Evolutionary conservation across 1,140 invertebrate genomes (phyloP).

Genomic region (Lasioglossum baleicum): DNA sequence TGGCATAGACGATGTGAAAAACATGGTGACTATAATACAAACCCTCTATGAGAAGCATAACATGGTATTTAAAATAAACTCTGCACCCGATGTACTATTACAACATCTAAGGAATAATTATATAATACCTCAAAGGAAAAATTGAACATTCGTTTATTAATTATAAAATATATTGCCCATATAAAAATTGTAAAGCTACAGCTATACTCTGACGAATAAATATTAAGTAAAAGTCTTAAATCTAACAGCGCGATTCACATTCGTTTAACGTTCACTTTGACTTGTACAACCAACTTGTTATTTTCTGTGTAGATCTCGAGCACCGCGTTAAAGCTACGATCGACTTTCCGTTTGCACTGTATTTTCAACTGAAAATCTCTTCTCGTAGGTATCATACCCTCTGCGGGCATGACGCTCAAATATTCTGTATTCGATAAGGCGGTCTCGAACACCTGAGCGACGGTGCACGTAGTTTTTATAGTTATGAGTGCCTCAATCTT

Average conservation of each 20-base stretch:
- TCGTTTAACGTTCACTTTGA: slow-evolving; percentile 55
- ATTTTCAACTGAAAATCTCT: slow-evolving; percentile 62
- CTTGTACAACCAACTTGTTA: slow-evolving; percentile 62
- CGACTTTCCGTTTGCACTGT: slow-evolving; percentile 61
- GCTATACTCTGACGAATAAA: slow-evolving; percentile 33
- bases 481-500: slow-evolving; percentile 62
- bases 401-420: slow-evolving; percentile 63
- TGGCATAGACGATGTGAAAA: slow-evolving; percentile 72
- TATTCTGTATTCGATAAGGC: slow-evolving; percentile 56
- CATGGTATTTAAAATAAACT: slow-evolving; percentile 66
- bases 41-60: slow-evolving; percentile 56
- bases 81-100: background rate
- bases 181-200: slow-evolving; percentile 37
- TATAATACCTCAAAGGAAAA: background rate
- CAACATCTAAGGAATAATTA: background rate
- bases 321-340: slow-evolving; percentile 54
- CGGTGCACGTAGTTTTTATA: slow-evolving; percentile 55
- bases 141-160: slow-evolving; percentile 42
- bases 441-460: slow-evolving; percentile 65
- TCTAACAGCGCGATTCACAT: slow-evolving; percentile 30
- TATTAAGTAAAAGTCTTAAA: slow-evolving; percentile 28
- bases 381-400: slow-evolving; percentile 68
- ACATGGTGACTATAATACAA: slow-evolving; percentile 71
- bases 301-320: slow-evolving; percentile 68
- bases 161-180: slow-evolving; percentile 42